Evolutionary conservation across 53 echinoderm and acorn worm species (phyloP).

Genomic region (Temnopleurus reevesii): DNA sequence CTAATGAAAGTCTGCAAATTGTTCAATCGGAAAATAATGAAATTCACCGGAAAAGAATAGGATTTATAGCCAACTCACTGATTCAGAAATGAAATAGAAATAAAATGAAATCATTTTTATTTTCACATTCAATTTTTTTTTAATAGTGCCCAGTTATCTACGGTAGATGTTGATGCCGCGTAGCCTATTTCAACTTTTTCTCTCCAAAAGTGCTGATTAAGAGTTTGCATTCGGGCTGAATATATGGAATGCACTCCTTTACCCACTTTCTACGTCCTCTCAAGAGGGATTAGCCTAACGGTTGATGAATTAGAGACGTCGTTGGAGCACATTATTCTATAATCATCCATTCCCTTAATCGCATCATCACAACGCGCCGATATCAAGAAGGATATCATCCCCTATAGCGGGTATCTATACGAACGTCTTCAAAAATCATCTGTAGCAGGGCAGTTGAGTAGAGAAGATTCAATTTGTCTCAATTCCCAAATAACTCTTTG

Average conservation of each 20-base stretch:
- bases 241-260: background rate
- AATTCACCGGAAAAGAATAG: too few species aligned
- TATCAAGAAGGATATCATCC: background rate
- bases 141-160: background rate
- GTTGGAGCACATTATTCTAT: slow-evolving; percentile 26
- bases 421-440: slow-evolving; percentile 6
- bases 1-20: too few species aligned
- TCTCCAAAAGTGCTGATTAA: background rate
- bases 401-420: slow-evolving; percentile 4
- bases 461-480: slow-evolving; percentile 46
- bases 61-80: too few species aligned
- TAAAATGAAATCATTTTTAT: background rate
- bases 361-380: background rate
- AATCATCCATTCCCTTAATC: slow-evolving; percentile 10
- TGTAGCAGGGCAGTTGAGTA: slow-evolving; percentile 25
- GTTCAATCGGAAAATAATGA: too few species aligned
- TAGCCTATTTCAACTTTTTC: background rate
- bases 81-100: too few species aligned
- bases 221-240: background rate
- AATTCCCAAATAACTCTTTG: slow-evolving; percentile 27
- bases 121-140: background rate
- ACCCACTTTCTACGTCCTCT: background rate
- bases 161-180: too few species aligned
- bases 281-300: background rate
- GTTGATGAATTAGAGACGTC: slow-evolving; percentile 32